Percentiles rank a stretch among this genome's conserved stretches.
These are phyloP conservation scores for Mirza zaza DNA, from an alignment of 2,113 vertebrate species.

Conservation along the genomic window DNA sequence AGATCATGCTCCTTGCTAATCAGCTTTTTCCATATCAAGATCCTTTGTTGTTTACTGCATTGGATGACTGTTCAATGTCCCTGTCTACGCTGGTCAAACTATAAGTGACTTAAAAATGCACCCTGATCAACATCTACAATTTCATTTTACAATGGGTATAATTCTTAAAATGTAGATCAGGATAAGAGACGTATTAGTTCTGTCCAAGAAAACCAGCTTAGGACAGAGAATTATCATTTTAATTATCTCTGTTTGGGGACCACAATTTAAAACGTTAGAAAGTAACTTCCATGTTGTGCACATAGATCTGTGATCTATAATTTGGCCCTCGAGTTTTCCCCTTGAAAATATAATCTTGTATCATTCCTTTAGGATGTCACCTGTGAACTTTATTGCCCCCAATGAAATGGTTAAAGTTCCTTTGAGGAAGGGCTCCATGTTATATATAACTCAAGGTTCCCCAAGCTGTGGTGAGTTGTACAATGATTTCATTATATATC, in stretches of 20 bases:
- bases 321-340: background rate
- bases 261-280: background rate
- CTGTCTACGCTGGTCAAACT: background rate
- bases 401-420: background rate
- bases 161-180: background rate
- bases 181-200: background rate
- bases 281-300: background rate
- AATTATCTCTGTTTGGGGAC: background rate
- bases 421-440: background rate
- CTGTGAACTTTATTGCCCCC: background rate
- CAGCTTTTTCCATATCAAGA: background rate
- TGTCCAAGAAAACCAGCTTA: background rate
- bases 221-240: background rate
- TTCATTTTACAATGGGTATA: background rate
- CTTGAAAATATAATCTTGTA: background rate
- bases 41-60: background rate
- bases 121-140: rapidly evolving
- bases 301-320: background rate
- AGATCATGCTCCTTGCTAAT: background rate
- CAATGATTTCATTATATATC: no score
- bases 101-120: background rate
- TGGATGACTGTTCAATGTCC: background rate
- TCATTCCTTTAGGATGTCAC: background rate
- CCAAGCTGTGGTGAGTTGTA: no score
- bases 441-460: no score